phyloP scores from a whole-genome alignment of 2,888 invertebrate genomes.

The Fragum fragum region DNA sequence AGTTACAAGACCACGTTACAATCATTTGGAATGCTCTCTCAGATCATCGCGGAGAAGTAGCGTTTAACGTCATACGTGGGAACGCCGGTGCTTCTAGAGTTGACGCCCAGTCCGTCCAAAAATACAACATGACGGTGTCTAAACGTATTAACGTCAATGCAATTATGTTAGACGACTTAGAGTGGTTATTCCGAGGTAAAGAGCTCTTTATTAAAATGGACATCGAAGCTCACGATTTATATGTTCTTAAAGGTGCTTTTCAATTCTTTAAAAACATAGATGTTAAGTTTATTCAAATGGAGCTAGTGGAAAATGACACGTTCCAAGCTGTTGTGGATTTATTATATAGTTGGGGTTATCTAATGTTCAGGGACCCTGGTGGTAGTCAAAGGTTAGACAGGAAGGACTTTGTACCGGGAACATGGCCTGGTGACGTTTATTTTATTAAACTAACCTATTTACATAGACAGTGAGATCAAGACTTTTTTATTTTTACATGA shows the following conservation, averaged over 20 bases:
- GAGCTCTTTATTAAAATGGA: slow-evolving; percentile 9
- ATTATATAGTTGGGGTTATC: slow-evolving; percentile 14
- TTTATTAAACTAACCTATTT: slow-evolving; percentile 12
- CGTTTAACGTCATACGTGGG: not conserved
- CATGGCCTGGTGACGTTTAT: slow-evolving; percentile 9
- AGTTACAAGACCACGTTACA: not conserved
- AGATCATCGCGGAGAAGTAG: slow-evolving; percentile 1
- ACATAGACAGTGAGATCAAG: not conserved
- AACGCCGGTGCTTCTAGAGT: slow-evolving; percentile 6
- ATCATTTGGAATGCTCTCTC: slow-evolving; percentile 8
- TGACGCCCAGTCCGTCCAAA: not conserved
- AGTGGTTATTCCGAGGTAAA: slow-evolving; percentile 5
- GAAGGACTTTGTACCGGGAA: not conserved
- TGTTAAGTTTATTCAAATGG: slow-evolving; percentile 14
- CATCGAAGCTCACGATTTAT: slow-evolving; percentile 17
- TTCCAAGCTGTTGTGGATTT: not conserved
- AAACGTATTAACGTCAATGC: slow-evolving; percentile 1
- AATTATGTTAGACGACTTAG: slow-evolving; percentile 2
- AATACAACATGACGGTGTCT: slow-evolving; percentile 12
- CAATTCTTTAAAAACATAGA: slow-evolving; percentile 21
- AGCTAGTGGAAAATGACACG: not conserved
- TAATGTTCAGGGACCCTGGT: slow-evolving; percentile 9
- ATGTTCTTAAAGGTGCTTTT: slow-evolving; percentile 14
- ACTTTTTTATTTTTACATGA: too few species aligned
- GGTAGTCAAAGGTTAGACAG: not conserved